These are phyloP conservation scores for Epinotia nisella DNA, from an alignment of 2,888 invertebrate species.

Conservation along the genomic window DNA sequence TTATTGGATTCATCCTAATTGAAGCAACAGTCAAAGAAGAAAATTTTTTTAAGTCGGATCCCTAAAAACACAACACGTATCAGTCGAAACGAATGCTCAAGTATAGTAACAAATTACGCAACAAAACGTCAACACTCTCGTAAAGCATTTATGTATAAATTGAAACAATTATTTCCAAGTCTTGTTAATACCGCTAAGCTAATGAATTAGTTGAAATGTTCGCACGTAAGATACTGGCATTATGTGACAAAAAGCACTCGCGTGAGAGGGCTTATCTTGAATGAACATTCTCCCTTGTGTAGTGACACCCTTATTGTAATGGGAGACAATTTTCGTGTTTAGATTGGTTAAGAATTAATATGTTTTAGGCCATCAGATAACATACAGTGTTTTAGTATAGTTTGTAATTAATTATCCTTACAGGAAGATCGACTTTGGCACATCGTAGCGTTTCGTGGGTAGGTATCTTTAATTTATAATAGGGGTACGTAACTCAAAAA, in stretches of 20 bases:
- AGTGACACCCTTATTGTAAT: slow-evolving; percentile 49
- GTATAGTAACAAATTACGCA: not conserved
- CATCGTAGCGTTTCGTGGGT: no score
- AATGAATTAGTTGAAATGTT: slow-evolving; percentile 48
- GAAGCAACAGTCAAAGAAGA: no score
- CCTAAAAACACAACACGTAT: not conserved
- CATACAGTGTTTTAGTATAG: not conserved
- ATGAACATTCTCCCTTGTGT: slow-evolving; percentile 63
- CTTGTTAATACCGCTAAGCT: slow-evolving; percentile 39
- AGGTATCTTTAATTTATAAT: no score
- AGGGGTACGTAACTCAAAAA: no score
- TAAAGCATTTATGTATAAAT: slow-evolving; percentile 26
- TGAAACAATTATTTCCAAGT: slow-evolving; percentile 40
- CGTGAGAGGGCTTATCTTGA: slow-evolving; percentile 70
- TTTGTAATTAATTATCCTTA: no score
- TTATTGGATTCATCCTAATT: no score
- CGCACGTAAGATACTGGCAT: slow-evolving; percentile 64
- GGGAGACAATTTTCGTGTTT: slow-evolving; percentile 48
- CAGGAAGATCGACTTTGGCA: no score
- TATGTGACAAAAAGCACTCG: slow-evolving; percentile 75
- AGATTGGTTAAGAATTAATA: slow-evolving; percentile 20
- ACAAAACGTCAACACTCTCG: slow-evolving; percentile 1
- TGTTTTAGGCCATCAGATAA: slow-evolving; percentile 4
- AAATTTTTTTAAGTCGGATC: no score
- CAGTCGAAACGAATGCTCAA: not conserved